Base-by-base conservation (phyloP, 2,888 invertebrate species). In the Sphaeridia pumilis region DNA sequence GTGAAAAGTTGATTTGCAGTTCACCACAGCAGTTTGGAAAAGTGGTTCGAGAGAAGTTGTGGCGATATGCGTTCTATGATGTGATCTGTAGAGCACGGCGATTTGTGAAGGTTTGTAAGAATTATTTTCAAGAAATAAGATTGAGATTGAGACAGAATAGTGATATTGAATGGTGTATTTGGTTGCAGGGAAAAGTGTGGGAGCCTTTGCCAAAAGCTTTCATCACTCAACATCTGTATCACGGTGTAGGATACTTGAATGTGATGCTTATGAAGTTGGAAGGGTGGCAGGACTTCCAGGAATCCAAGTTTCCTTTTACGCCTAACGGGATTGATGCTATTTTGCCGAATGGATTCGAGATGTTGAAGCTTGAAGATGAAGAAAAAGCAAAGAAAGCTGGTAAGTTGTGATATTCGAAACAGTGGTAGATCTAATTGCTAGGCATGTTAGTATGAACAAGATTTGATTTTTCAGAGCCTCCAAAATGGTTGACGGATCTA, bases 41-140 rank as follows among this genome's bases (percentile, higher is more conserved):
- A 2, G 42, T 55, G 27, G 59, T 57, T n/a, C 44, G 61, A n/a
- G 63, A 64, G 12, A 58, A 58, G 22, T 45, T 61, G 17, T 64
- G 63, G 63, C 57, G 60, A 17, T 48, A 49, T 17, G 61, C 54
- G 3, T 57, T 57, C 14, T 61, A 64, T 42, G 61, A 60, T 43
- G 60, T 60, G 3, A 53, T 61, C 4, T 41, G 46, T 12, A 22
- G 56, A 48, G 60, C 59, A n/a, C 43, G 60, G 25, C 48, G 57
- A 5, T 42, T 61, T 36, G 58, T 58, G 46, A 52, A 44, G 57
- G 61, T 4, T 26, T 26, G 41, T 25, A 25, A n/a, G 17, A 10
- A 5, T 41, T 41, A 35, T 36, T 43, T 43, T 43, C n/a, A 26
- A 24, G 17, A 4, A n/a, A 46, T 36, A 22, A 20, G 17, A 50